Conservation (phyloP, 1,140 invertebrate species). For the Pinna nobilis region DNA sequence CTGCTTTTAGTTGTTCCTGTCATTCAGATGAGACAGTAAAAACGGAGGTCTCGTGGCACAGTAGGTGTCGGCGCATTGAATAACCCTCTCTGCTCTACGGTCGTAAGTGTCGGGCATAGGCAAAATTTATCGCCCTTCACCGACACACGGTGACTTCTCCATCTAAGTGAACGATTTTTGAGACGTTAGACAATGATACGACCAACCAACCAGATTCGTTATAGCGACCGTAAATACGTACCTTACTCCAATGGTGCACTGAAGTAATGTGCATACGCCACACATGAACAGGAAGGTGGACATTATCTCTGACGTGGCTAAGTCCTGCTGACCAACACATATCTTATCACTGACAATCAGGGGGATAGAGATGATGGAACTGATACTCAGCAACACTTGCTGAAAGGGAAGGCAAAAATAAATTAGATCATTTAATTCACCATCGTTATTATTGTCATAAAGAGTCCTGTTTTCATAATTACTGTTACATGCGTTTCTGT, state of each 20-base stretch:
- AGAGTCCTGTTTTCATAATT: neutral
- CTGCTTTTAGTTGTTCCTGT: too few species aligned
- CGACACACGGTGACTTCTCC: too few species aligned
- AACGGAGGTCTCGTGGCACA: too few species aligned
- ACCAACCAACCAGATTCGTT: neutral
- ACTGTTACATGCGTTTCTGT: neutral
- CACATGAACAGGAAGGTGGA: slow-evolving; percentile 68
- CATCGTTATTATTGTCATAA: neutral
- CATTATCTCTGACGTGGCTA: slow-evolving; percentile 67
- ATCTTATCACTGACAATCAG: slow-evolving; percentile 59
- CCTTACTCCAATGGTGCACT: slow-evolving; percentile 62
- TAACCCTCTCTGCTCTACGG: too few species aligned
- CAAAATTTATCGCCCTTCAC: too few species aligned
- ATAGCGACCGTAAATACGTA: slow-evolving; percentile 21
- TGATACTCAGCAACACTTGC: slow-evolving; percentile 67
- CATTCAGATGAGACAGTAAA: too few species aligned
- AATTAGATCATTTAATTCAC: neutral
- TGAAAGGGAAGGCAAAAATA: slow-evolving; percentile 31
- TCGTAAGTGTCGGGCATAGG: too few species aligned
- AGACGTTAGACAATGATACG: neutral
- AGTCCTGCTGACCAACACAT: slow-evolving; percentile 59
- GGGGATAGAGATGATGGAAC: slow-evolving; percentile 65
- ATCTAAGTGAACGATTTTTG: neutral
- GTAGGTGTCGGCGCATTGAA: too few species aligned
- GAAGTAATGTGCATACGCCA: slow-evolving; percentile 64